These are phyloP conservation scores for Serilophus lunatus DNA, from an alignment of 2,113 vertebrate species.

Conservation along the genomic window DNA sequence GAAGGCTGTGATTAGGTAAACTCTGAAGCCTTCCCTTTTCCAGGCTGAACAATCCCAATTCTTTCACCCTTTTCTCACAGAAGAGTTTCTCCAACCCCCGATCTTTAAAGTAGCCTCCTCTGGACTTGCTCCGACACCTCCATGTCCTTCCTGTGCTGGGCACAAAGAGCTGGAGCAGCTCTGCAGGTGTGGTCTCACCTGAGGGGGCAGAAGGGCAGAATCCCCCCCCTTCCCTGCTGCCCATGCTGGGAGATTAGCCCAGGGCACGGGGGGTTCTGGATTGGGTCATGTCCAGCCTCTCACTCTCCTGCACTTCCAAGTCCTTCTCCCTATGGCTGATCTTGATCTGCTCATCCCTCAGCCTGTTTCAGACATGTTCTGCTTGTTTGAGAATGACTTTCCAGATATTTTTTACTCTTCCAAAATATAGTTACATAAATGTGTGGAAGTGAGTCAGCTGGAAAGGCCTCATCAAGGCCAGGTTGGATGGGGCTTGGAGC, in stretches of 20 bases:
- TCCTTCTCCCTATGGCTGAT: neutral
- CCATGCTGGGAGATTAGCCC: neutral
- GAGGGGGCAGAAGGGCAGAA: neutral
- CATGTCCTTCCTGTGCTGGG: neutral
- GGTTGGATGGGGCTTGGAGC: neutral
- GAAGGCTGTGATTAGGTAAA: neutral
- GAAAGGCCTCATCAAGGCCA: neutral
- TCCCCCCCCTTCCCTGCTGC: neutral
- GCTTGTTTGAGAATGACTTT: neutral
- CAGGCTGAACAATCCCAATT: no score
- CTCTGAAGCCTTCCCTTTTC: neutral
- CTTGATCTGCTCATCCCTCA: neutral
- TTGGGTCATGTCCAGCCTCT: neutral
- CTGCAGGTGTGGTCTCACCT: neutral
- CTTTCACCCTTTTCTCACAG: neutral
- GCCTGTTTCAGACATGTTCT: neutral
- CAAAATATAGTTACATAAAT: neutral
- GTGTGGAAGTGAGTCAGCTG: neutral
- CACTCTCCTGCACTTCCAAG: neutral
- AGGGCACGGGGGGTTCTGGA: neutral
- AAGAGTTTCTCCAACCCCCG: neutral
- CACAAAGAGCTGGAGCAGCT: neutral
- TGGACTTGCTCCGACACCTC: neutral
- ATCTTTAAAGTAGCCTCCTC: neutral
- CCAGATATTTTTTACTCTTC: neutral